Evolutionary conservation across 2,888 invertebrate species (phyloP), one percentile per base, ranked within the genome.

Genomic region (Scelioninae gen. 1): DNA sequence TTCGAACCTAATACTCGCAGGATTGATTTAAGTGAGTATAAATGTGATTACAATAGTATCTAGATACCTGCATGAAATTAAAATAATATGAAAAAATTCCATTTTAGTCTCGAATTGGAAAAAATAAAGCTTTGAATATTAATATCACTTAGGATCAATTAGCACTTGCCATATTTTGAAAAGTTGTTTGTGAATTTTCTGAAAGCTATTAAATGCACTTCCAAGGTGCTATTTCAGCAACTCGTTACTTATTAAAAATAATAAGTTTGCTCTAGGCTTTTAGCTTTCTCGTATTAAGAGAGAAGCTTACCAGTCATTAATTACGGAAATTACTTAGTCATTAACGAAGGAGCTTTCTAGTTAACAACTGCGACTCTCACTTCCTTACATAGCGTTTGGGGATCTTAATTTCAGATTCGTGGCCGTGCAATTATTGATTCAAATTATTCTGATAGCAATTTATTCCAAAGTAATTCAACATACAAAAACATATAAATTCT

Each of bases 291-390:
- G 49, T 49, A 53, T 77, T 77, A 62, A 29, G 40, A 55, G 47
- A 38, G 51, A 40, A 71, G 78, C 78, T 71, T 71, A 71, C 78
- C 71, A 65, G 78, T 78, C 65, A 72, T 71, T 65, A 78, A 78
- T 78, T 78, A 78, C 78, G 49, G 34, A 71, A 78, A 78, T 78
- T 63, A 71, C 77, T 23, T 71, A 79, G 72, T 72, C 79, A 66
- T 79, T 79, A 79, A 79, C 45, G 65, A 79, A 72, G 66, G 60
- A 79, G 72, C 72, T 79, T 66, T 79, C 72, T 53, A 66, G 65
- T 60, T 66, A 71, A 23, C 58, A 45, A 65, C 55, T 56, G 68
- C 51, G 32, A 60, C 60, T 60, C 66, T 56, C 47, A 62, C 34
- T 34, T 49, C 38, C 56, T 75, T 55, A 38, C 49, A 16, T n/a